Evolutionary conservation across 2,797 vertebrate genomes (phyloP).

Genomic region (Emys orbicularis): DNA sequence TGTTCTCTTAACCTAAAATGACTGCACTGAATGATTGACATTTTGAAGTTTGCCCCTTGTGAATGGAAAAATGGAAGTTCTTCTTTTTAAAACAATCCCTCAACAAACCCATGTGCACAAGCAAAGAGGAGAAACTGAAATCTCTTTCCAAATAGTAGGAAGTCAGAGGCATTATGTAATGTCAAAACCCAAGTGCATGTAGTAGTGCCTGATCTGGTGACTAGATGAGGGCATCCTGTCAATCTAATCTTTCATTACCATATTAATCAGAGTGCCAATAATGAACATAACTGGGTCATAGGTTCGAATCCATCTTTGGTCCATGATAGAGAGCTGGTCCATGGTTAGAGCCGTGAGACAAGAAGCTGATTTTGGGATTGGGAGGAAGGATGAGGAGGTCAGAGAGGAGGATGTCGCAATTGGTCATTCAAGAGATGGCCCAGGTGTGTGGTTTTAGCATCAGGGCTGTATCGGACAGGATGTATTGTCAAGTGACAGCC

Average conservation of each 20-base stretch:
- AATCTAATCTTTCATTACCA: neutral
- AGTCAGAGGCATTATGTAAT: neutral
- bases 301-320: neutral
- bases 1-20: neutral
- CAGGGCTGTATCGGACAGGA: neutral
- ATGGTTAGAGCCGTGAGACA: neutral
- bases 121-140: neutral
- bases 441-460: constrained; percentile 11
- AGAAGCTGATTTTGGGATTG: neutral
- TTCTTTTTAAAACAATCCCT: neutral
- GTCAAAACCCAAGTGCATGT: neutral
- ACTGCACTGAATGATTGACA: neutral
- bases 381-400: too few species aligned
- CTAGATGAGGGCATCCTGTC: neutral
- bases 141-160: neutral
- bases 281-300: neutral
- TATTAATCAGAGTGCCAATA: neutral
- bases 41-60: neutral
- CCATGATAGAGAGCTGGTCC: neutral
- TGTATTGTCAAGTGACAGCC: constrained; percentile 5
- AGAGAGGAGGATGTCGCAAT: neutral
- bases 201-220: neutral
- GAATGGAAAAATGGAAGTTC: neutral
- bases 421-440: neutral
- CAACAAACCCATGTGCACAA: neutral